Evolutionary conservation across 2,888 invertebrate genomes (phyloP).

Genomic region (Neria commutata): DNA sequence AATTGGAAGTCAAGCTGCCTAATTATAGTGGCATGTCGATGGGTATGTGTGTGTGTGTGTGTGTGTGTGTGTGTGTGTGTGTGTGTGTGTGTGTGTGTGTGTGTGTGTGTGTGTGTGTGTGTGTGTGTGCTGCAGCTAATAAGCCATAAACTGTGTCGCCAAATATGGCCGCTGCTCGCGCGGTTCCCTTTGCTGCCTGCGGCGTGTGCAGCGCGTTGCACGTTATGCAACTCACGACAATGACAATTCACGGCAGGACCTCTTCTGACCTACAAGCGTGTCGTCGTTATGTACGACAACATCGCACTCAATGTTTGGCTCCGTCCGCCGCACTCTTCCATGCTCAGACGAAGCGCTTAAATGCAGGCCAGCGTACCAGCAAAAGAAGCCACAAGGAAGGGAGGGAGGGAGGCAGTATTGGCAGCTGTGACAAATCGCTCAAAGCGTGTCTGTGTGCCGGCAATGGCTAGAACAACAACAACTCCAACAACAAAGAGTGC

Average conservation of each 20-base stretch:
- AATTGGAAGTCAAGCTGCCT: neutral
- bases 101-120: neutral
- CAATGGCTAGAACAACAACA: conserved; percentile 52
- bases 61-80: neutral
- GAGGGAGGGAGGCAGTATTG: neutral
- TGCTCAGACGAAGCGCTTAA: too few species aligned
- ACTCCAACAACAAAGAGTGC: conserved; percentile 59
- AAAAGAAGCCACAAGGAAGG: too few species aligned
- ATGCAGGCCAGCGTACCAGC: too few species aligned
- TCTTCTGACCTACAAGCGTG: conserved; percentile 53
- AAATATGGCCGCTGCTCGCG: neutral
- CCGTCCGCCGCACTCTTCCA: too few species aligned
- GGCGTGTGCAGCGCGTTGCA: neutral
- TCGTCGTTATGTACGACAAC: conserved; percentile 30
- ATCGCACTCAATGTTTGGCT: neutral
- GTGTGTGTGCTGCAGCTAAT: neutral
- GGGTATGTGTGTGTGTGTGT: neutral
- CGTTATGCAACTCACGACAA: conserved; percentile 51
- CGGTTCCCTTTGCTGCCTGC: neutral
- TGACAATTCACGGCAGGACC: conserved; percentile 53
- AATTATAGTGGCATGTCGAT: neutral
- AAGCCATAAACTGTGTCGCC: neutral
- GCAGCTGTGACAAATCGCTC: neutral
- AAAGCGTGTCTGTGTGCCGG: conserved; percentile 8
- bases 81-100: neutral